Evolutionary conservation across 2,797 vertebrate species (phyloP), one percentile per base, ranked within the genome.

Genomic region (Scleropages formosus): DNA sequence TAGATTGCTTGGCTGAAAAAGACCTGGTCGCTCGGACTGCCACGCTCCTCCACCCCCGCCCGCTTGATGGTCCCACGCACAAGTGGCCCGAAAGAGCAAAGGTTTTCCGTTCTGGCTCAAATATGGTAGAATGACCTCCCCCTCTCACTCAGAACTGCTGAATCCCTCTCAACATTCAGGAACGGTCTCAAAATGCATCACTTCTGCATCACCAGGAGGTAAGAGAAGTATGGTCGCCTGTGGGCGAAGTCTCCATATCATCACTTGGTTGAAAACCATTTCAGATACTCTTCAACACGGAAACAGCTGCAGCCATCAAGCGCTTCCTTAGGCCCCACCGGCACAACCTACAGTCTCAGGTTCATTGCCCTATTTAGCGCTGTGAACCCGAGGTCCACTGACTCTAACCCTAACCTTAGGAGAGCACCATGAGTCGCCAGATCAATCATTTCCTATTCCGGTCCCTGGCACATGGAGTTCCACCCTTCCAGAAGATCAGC

Each of bases 291-390:
- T 69, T 69, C 66, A 22, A 24, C 44, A 69, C 66, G 53, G 47
- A 71, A 22, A 71, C 68, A 71, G 68, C 68, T 71, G 68, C 68
- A 56, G 68, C 22, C 24, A 56, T 71, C 68, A 71, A 71, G 59
- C 61, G 59, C 2, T 61, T 18, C 18, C n/a, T 4, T 1, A 20
- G 20, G 68, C 56, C 68, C 68, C 49, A 26, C 68, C 56, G 71
- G 68, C 68, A 49, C 68, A 71, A 27, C 71, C 68, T 56, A 31
- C 49, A 18, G 68, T 24, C 68, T 71, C 51, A 71, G 56, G 49
- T 71, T 71, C 47, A 56, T 31, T 27, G 22, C 68, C 31, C 68
- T n/a, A 53, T 71, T 71, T 71, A 71, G 68, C 26, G 24, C 68
- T 27, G 24, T 0, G 8, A 20, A 24, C 66, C 69, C 18, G 2